Conservation (phyloP, 2,797 vertebrate genomes). For the Pseudochirops corinnae region DNA sequence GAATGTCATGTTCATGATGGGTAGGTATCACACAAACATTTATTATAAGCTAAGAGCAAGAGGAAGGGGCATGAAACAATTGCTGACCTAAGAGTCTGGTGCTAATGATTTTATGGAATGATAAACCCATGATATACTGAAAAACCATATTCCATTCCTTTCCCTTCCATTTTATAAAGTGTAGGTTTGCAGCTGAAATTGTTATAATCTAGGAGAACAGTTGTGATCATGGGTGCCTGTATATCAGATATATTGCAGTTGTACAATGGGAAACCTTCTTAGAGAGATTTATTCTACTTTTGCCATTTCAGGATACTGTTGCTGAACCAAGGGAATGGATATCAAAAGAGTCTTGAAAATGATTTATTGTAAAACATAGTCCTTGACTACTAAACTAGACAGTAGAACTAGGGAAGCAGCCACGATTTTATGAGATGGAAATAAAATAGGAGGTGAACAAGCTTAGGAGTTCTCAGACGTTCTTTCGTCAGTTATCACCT, state of each 20-base stretch:
- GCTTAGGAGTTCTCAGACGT: constrained; percentile 74
- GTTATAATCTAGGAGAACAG: background rate
- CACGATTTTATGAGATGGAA: constrained; percentile 77
- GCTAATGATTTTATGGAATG: constrained; percentile 15
- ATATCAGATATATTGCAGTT: constrained; percentile 16
- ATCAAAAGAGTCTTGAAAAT: constrained; percentile 77
- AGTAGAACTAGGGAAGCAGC: constrained; percentile 72
- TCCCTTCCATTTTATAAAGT: background rate
- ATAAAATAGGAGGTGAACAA: constrained; percentile 74
- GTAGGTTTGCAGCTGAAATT: background rate
- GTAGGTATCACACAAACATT: background rate
- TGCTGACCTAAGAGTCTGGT: constrained; percentile 27
- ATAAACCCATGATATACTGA: background rate
- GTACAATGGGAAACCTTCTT: constrained; percentile 46
- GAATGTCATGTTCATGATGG: background rate
- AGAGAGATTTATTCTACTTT: constrained; percentile 70
- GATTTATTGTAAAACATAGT: constrained; percentile 80
- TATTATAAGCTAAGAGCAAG: background rate
- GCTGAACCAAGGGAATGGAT: constrained; percentile 64
- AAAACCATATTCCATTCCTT: constrained; percentile 13
- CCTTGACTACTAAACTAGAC: constrained; percentile 71
- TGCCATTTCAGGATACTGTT: constrained; percentile 68
- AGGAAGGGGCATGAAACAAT: background rate
- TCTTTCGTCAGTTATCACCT: constrained; percentile 75
- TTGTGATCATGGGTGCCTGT: constrained; percentile 52